Percentiles rank a stretch among this genome's conserved stretches.
These are phyloP conservation scores for Epistrophe eligans DNA, from an alignment of 2,888 invertebrate species.

Conservation along the genomic window DNA sequence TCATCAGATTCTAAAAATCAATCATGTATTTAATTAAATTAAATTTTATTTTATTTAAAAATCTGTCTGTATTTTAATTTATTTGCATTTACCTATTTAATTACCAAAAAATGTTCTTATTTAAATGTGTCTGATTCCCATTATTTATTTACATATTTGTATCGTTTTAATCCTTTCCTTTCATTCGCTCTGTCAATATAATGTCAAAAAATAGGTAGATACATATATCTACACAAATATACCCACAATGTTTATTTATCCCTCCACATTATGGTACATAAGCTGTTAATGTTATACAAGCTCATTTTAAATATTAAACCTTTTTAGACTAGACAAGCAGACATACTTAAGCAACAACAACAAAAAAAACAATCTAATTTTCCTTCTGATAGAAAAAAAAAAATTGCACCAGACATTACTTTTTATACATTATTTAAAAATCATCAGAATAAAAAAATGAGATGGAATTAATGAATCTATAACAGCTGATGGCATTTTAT, in stretches of 20 bases:
- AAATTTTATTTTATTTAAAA: not conserved
- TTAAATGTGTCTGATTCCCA: conserved; percentile 13
- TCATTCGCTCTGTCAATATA: not conserved
- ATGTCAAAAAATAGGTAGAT: not conserved
- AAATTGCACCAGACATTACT: conserved; percentile 7
- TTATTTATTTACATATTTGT: conserved; percentile 11
- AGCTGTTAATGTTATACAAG: conserved; percentile 32
- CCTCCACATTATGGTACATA: conserved; percentile 20
- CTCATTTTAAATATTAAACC: conserved; percentile 32
- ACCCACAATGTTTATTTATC: conserved; percentile 2
- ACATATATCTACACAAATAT: not conserved
- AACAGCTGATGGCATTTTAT: conserved; percentile 59
- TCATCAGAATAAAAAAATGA: conserved; percentile 7
- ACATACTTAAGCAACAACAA: not conserved
- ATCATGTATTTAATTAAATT: not conserved
- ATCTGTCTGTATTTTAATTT: not conserved
- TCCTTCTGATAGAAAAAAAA: not conserved
- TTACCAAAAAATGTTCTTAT: not conserved
- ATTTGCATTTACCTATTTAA: not conserved
- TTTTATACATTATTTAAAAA: conserved; percentile 17
- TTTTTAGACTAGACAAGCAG: conserved; percentile 16
- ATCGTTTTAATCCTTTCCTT: conserved; percentile 19
- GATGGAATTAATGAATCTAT: conserved; percentile 64
- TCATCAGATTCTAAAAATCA: not conserved
- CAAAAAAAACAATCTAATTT: not conserved